phyloP scores from a whole-genome alignment of 2,888 invertebrate genomes.

The Kuschelorhynchus macadamiae region DNA sequence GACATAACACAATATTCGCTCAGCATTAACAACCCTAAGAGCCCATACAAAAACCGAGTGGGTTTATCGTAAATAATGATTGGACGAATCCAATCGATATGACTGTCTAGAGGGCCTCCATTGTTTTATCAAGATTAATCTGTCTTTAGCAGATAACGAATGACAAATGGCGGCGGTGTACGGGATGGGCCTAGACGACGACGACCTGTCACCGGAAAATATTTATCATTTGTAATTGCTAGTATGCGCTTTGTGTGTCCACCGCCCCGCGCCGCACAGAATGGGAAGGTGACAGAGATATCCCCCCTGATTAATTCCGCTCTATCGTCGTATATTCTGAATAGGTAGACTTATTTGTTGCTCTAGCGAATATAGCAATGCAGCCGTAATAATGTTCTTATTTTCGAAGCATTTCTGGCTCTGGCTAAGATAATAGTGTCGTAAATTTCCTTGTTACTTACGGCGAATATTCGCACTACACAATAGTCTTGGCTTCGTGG shows the following conservation, averaged over 20 bases:
- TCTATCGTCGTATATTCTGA: slow-evolving; percentile 25
- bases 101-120: slow-evolving; percentile 36
- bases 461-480: no score
- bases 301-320: slow-evolving; percentile 41
- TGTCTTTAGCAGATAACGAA: slow-evolving; percentile 58
- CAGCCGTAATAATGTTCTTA: no score
- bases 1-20: no score
- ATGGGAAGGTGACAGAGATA: slow-evolving; percentile 36
- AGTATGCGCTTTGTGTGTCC: slow-evolving; percentile 38
- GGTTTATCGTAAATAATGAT: slow-evolving; percentile 12
- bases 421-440: no score
- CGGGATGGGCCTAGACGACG: slow-evolving; percentile 30
- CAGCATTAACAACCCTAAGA: no score
- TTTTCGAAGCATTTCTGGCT: no score
- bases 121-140: slow-evolving; percentile 58
- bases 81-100: slow-evolving; percentile 24
- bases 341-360: slow-evolving; percentile 19
- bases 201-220: slow-evolving; percentile 42
- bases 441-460: no score
- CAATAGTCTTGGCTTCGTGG: no score
- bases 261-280: slow-evolving; percentile 24
- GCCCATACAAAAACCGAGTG: no score
- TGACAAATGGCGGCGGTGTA: slow-evolving; percentile 55
- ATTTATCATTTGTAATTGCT: slow-evolving; percentile 48
- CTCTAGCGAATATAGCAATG: not conserved